A percentile compares a stretch with the other conserved stretches of the same genome.
phyloP scores from a whole-genome alignment of 2,888 invertebrate species.

The Amorpha juglandis region DNA sequence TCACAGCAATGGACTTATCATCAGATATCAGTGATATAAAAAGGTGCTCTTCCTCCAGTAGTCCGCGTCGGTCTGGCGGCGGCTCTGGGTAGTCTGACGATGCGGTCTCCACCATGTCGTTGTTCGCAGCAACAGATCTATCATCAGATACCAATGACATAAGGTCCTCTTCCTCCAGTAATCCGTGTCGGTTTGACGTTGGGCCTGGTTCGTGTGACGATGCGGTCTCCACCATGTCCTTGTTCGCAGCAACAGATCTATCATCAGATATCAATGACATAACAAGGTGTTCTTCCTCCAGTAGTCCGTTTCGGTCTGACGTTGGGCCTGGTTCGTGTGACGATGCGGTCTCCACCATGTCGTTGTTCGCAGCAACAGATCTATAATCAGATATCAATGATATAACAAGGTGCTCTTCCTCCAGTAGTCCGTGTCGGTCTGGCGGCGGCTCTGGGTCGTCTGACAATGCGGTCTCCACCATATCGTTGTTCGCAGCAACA shows the following conservation, averaged over 20 bases:
- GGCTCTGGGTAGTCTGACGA: conserved; percentile 73
- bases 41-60: conserved; percentile 82
- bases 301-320: conserved; percentile 97
- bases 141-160: too few relatives aligned
- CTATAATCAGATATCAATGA: too few relatives aligned
- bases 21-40: neutral
- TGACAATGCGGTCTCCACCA: conserved; percentile 58
- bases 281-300: conserved; percentile 60
- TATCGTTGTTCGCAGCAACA: conserved; percentile 96
- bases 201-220: too few relatives aligned
- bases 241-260: conserved; percentile 90
- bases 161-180: too few relatives aligned
- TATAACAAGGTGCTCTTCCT: too few relatives aligned
- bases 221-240: conserved; percentile 87
- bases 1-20: conserved; percentile 87
- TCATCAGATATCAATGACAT: neutral
- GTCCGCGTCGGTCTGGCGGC: conserved; percentile 95
- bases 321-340: conserved; percentile 70
- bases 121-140: too few relatives aligned
- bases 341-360: conserved; percentile 80
- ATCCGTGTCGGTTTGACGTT: too few relatives aligned
- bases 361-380: too few relatives aligned
- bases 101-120: conserved; percentile 59
- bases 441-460: too few relatives aligned
- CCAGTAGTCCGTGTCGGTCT: too few relatives aligned